Evolutionary conservation across 2,888 invertebrate genomes (phyloP).

Genomic region (Drosophila diplacantha): DNA sequence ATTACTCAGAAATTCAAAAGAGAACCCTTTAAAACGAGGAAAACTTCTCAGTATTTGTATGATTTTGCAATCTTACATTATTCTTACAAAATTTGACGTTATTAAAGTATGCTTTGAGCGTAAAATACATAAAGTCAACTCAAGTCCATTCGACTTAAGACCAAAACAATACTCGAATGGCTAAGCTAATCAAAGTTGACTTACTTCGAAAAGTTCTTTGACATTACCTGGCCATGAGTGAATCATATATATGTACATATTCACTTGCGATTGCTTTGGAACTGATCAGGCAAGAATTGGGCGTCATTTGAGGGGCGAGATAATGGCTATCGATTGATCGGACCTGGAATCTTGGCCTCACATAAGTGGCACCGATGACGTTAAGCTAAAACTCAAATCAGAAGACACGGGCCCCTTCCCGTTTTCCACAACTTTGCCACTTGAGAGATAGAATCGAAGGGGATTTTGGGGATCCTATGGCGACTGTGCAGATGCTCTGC

Average conservation of each 20-base stretch:
- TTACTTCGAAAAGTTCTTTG: slow-evolving; percentile 20
- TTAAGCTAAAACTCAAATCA: slow-evolving; percentile 11
- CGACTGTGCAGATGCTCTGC: slow-evolving; percentile 6
- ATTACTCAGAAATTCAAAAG: neutral
- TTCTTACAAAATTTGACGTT: neutral
- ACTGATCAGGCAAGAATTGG: slow-evolving; percentile 11
- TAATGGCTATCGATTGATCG: slow-evolving; percentile 31
- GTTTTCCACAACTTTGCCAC: slow-evolving; percentile 9
- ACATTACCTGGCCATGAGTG: slow-evolving; percentile 23
- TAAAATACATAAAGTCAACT: too few relatives aligned
- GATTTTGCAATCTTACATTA: neutral
- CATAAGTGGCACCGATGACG: slow-evolving; percentile 27
- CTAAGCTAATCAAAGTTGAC: slow-evolving; percentile 10
- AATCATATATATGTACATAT: slow-evolving; percentile 7
- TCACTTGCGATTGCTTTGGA: slow-evolving; percentile 1
- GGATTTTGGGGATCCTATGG: neutral
- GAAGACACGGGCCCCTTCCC: slow-evolving; percentile 17
- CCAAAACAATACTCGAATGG: slow-evolving; percentile 4
- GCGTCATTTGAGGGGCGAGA: slow-evolving; percentile 18
- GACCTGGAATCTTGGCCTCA: slow-evolving; percentile 17
- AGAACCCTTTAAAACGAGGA: neutral
- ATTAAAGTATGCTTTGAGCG: too few relatives aligned
- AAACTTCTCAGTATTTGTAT: too few relatives aligned
- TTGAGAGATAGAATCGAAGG: slow-evolving; percentile 25
- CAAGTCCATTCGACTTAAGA: neutral